Conservation (phyloP, 1,140 invertebrate species). For the Cylas formicarius region DNA sequence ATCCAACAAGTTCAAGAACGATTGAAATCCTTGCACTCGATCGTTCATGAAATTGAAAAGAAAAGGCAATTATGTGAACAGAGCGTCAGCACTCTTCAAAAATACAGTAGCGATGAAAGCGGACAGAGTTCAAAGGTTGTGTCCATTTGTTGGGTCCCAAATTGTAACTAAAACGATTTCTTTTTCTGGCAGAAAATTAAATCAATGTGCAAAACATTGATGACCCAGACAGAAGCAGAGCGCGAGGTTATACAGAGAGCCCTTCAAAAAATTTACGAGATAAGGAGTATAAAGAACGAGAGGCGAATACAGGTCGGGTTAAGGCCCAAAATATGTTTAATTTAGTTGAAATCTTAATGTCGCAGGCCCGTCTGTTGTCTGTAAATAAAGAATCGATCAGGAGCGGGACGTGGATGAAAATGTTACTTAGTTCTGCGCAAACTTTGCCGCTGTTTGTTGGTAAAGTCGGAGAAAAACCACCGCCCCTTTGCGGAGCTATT, state of each 20-base stretch:
- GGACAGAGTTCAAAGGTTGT: constrained; percentile 50
- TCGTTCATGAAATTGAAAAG: constrained; percentile 74
- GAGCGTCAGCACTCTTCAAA: constrained; percentile 68
- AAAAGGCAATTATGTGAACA: constrained; percentile 69
- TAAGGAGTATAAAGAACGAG: constrained; percentile 81
- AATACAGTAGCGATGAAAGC: constrained; percentile 67
- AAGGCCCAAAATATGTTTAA: not conserved
- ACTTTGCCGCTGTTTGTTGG: constrained; percentile 91
- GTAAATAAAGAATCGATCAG: constrained; percentile 88
- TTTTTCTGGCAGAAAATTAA: constrained; percentile 64
- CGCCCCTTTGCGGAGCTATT: constrained; percentile 86
- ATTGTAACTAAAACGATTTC: constrained; percentile 1
- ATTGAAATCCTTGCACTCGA: constrained; percentile 64
- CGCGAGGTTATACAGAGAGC: constrained; percentile 76
- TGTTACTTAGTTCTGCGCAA: constrained; percentile 84
- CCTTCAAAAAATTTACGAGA: constrained; percentile 83
- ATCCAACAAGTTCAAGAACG: constrained; percentile 77
- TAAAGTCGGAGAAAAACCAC: constrained; percentile 75
- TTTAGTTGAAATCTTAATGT: constrained; percentile 3
- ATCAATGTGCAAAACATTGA: constrained; percentile 69
- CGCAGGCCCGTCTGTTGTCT: constrained; percentile 39
- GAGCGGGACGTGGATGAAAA: constrained; percentile 89
- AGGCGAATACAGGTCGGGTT: constrained; percentile 65
- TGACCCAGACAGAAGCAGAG: constrained; percentile 76
- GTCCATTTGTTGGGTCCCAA: not conserved